Evolutionary conservation across 2,888 invertebrate species (phyloP), one percentile per base, ranked within the genome.

Genomic region (Prosapia bicincta): DNA sequence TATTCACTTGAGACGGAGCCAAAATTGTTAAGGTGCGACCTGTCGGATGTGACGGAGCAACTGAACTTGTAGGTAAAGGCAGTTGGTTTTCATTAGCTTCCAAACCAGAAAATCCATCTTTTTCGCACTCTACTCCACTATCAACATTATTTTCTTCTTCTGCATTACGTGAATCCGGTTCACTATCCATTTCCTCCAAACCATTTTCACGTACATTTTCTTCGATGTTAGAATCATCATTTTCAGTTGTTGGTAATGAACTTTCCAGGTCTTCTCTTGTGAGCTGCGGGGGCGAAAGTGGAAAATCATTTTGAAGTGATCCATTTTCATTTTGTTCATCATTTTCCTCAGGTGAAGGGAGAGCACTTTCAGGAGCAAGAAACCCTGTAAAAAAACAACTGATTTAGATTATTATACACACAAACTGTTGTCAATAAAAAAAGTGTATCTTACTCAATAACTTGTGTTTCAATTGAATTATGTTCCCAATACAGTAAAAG

Each of bases 1-100:
- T 72, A 54, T 54, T 54, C 32, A 76, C 23, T 43, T 65, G 71
- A n/a, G 76, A 76, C 15, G 76, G 76, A 1, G 72, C 72, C 7
- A 72, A 69, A 26, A 76, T 30, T 20, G 76, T 76, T 25, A 76
- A 65, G 20, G 70, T 43, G 24, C 72, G n/a, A 1, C 74, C 30
- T 23, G 65, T 24, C 15, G 74, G 69, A 69, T 69, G 69, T 1
- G 69, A 54, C 20, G 54, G n/a, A 54, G 54, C 20, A n/a, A 20
- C 54, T 54, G 54, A 65, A 28, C 15, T 74, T 20, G 28, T 20
- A 20, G 69, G 26, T 15, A 69, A 30, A 43, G 68, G 26, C 23
- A 69, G 25, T 0, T 54, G 30, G 13, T 54, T 30, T 23, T 74
- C 74, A 43, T 24, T 30, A 43, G 43, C 25, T n/a, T 54, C 43